Conservation (phyloP, 2,113 vertebrate genomes). For the Hipposideros armiger region DNA sequence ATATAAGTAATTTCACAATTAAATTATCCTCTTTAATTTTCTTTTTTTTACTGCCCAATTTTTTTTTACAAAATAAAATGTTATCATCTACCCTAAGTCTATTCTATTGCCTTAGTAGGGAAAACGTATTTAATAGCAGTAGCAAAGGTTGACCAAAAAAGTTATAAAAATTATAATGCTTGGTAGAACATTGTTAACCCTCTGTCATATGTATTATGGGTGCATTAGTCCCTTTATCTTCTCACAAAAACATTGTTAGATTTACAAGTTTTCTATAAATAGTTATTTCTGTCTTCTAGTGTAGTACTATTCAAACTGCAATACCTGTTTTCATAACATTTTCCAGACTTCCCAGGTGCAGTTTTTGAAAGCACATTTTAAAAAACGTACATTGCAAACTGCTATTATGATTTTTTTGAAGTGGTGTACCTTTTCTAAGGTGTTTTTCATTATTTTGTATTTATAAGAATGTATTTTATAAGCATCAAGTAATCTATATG, state of each 20-base stretch:
- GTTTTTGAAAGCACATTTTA: neutral
- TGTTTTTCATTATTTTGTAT: neutral
- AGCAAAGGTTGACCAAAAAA: neutral
- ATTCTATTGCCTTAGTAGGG: neutral
- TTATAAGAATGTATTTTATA: neutral
- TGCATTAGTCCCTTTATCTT: neutral
- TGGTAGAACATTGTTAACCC: neutral
- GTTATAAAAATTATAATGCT: neutral
- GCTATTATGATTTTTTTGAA: neutral
- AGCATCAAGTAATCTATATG: neutral
- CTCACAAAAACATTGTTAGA: neutral
- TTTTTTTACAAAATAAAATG: neutral
- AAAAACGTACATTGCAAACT: neutral
- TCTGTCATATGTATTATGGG: neutral
- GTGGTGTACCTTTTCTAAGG: neutral
- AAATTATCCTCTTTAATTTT: neutral
- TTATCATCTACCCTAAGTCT: neutral
- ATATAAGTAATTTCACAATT: neutral
- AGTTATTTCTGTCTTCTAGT: neutral
- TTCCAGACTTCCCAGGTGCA: neutral
- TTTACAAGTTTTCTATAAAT: neutral
- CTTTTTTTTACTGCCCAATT: neutral
- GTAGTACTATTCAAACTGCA: neutral
- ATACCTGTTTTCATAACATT: neutral
- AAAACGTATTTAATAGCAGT: neutral